Base-by-base conservation (phyloP, 2,888 invertebrate species). In the Agriopis leucophaearia region DNA sequence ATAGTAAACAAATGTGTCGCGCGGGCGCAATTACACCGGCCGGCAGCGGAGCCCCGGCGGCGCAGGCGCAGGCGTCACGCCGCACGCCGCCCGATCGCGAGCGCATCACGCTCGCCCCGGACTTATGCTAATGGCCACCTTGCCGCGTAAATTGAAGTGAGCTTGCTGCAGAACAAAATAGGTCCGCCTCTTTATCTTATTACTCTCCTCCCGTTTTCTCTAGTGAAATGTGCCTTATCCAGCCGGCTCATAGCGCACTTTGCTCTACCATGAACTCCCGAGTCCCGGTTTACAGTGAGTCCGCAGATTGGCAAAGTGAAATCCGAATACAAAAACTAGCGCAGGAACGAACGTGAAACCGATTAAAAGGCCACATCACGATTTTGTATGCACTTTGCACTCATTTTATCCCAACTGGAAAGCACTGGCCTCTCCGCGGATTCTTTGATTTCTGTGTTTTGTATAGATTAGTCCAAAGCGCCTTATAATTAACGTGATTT, bases 311-410 rank as follows among this genome's bases (percentile, higher is more conserved):
- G 90, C 86, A 81, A 87, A 89, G 88, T 90, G 89, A 91, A 91
- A 90, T 90, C 86, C 88, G 90, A 92, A 92, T 90, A 91, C 91
- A 92, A 93, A 93, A 93, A 92, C 89, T 89, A 88, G 87, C 88
- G 86, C 90, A 88, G 88, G 88, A 90, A 90, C 87, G 87, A 91
- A 91, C 92, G 92, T 92, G 93, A 87, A 92, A 93, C 88, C 93
- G 94, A 93, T 93, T 94, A 93, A 94, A 93, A 89, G 89, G 88
- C 91, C 90, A 86, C 94, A 94, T 93, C 94, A 94, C 94, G 94
- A 93, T 92, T 93, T 88, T 90, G 91, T 92, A 91, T 94, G 92
- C 94, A 91, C 92, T 94, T 92, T 94, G 94, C 92, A 93, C 92
- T 92, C 89, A 88, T 88, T 91, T 82, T 88, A 89, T 89, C 83